These are phyloP conservation scores for Apocrypta bakeri DNA, from an alignment of 1,140 invertebrate species.

Conservation along the genomic window DNA sequence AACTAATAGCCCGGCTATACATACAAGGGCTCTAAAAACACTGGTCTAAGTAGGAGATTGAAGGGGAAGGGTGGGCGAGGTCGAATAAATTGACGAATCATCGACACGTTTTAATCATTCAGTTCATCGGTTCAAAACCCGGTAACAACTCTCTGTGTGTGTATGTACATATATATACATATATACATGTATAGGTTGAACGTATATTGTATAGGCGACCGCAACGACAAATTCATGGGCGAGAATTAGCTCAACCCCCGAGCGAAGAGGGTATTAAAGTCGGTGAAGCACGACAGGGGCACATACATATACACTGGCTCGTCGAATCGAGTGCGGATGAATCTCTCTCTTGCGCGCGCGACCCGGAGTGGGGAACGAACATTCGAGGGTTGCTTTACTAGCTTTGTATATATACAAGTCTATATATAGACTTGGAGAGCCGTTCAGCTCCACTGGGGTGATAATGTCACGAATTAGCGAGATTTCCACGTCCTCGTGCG, in stretches of 20 bases:
- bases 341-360: background rate
- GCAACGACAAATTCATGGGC: constrained; percentile 25
- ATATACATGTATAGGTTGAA: no score
- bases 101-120: constrained; percentile 46
- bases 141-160: no score
- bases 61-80: no score
- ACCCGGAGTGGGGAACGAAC: background rate
- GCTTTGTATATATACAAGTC: background rate
- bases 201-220: background rate
- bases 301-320: constrained; percentile 42
- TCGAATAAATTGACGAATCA: constrained; percentile 43
- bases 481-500: constrained; percentile 63
- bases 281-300: constrained; percentile 11
- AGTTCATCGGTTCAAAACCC: constrained; percentile 38
- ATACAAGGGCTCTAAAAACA: background rate
- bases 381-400: background rate
- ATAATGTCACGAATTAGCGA: constrained; percentile 72
- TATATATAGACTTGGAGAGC: background rate
- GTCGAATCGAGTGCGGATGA: constrained; percentile 57
- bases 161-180: no score
- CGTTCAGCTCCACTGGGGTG: constrained; percentile 66
- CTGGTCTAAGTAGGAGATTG: no score
- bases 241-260: constrained; percentile 12
- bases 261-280: constrained; percentile 45
- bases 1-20: no score